Percentiles rank a stretch among this genome's conserved stretches.
These are phyloP conservation scores for Maniola jurtina DNA, from an alignment of 1,140 invertebrate species.

Conservation along the genomic window DNA sequence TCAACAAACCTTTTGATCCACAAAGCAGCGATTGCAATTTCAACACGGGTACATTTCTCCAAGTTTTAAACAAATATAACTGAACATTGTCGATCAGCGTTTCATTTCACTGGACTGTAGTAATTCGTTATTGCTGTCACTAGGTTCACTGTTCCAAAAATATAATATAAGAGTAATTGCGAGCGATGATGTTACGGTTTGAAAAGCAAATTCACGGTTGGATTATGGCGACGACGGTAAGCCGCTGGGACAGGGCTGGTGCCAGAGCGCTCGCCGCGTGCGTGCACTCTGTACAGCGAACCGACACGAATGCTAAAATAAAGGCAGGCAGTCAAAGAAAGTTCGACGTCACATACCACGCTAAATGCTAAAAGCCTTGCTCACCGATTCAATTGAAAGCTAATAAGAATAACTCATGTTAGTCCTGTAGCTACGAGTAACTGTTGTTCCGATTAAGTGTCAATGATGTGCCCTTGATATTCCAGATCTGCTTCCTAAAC, in stretches of 20 bases:
- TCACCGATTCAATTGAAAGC: slow-evolving; percentile 55
- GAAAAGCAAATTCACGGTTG: slow-evolving; percentile 59
- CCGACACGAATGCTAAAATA: slow-evolving; percentile 68
- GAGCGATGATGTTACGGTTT: slow-evolving; percentile 46
- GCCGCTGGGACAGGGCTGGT: slow-evolving; percentile 31
- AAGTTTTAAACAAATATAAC: slow-evolving; percentile 38
- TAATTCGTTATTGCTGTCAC: slow-evolving; percentile 38
- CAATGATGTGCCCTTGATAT: slow-evolving; percentile 34
- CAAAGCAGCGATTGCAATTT: slow-evolving; percentile 16
- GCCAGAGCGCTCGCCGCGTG: slow-evolving; percentile 26
- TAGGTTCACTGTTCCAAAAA: slow-evolving; percentile 51
- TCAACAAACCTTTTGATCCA: slow-evolving; percentile 21
- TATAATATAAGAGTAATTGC: slow-evolving; percentile 35
- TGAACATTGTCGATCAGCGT: slow-evolving; percentile 52
- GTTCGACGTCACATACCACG: slow-evolving; percentile 63
- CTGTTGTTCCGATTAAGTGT: slow-evolving; percentile 40
- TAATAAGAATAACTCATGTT: slow-evolving; percentile 61
- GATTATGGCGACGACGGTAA: slow-evolving; percentile 44
- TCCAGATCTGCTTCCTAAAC: not conserved
- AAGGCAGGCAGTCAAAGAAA: slow-evolving; percentile 67
- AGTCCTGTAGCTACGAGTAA: slow-evolving; percentile 50
- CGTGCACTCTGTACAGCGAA: slow-evolving; percentile 52
- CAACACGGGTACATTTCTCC: slow-evolving; percentile 28
- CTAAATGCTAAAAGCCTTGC: slow-evolving; percentile 61
- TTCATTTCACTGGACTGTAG: slow-evolving; percentile 49